Percentiles rank a stretch among this genome's conserved stretches.
Evolutionary conservation across 1,140 invertebrate genomes (phyloP).

Genomic region (Rhagoletis zephyria): DNA sequence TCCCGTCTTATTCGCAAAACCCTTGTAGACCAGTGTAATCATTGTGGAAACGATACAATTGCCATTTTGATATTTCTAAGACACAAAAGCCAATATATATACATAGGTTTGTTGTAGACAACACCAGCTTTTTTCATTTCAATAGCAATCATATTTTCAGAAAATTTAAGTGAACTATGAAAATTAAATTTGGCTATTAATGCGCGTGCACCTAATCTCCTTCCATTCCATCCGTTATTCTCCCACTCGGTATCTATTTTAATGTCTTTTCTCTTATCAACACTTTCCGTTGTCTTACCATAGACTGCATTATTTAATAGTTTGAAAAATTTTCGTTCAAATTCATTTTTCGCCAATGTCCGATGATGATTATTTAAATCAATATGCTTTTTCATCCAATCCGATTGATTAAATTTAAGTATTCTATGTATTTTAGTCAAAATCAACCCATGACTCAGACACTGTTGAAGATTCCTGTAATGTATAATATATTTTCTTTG

Average conservation of each 20-base stretch:
- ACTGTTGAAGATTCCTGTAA: conserved; percentile 60
- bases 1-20: too few species aligned
- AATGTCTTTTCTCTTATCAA: conserved; percentile 73
- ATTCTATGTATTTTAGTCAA: conserved; percentile 75
- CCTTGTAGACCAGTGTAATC: too few species aligned
- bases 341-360: conserved; percentile 70
- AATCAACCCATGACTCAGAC: conserved; percentile 72
- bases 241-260: conserved; percentile 69
- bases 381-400: conserved; percentile 74
- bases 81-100: too few species aligned
- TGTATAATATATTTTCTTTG: conserved; percentile 75
- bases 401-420: conserved; percentile 75
- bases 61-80: too few species aligned
- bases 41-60: too few species aligned
- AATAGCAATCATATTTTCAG: too few species aligned
- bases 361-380: conserved; percentile 72
- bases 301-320: conserved; percentile 74
- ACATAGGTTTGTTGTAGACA: too few species aligned
- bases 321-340: conserved; percentile 76
- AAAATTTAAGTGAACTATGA: too few species aligned
- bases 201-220: conserved; percentile 60
- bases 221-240: conserved; percentile 47
- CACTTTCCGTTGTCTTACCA: conserved; percentile 75
- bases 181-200: too few species aligned
- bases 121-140: too few species aligned